A percentile compares a stretch with the other conserved stretches of the same genome.
These are phyloP conservation scores for Salvelinus alpinus DNA, from an alignment of 2,113 vertebrate species.

Conservation along the genomic window DNA sequence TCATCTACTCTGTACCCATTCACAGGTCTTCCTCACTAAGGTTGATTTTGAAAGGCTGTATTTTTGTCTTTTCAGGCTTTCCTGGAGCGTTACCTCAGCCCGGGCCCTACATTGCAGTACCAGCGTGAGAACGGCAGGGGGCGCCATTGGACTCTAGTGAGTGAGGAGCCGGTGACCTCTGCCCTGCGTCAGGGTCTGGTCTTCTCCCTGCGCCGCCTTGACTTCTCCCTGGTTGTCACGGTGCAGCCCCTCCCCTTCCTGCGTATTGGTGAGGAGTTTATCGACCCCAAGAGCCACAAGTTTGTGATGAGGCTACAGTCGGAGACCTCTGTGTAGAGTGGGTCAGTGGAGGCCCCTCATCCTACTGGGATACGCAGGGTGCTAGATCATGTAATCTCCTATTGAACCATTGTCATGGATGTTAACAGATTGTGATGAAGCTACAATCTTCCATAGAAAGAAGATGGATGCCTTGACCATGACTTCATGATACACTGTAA, in stretches of 20 bases:
- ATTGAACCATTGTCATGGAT: conserved; percentile 26
- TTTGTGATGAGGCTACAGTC: conserved; percentile 96
- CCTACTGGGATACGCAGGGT: conserved; percentile 20
- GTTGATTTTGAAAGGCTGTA: neutral
- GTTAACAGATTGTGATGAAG: conserved; percentile 44
- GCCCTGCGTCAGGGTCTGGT: conserved; percentile 87
- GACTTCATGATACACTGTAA: conserved; percentile 23
- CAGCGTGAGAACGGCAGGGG: conserved; percentile 88
- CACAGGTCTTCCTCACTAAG: no score
- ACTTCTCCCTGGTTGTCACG: conserved; percentile 92
- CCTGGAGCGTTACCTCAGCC: conserved; percentile 87
- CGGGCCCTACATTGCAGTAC: conserved; percentile 93
- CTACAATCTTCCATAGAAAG: conserved; percentile 40
- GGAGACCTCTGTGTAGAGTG: conserved; percentile 85
- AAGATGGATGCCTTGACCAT: conserved; percentile 52
- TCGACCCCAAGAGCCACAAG: conserved; percentile 97
- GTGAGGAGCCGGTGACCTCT: conserved; percentile 90
- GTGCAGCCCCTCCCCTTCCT: conserved; percentile 90
- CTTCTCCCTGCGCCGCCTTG: conserved; percentile 88
- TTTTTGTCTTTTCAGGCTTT: conserved; percentile 77
- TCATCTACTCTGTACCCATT: no score
- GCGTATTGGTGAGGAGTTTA: conserved; percentile 90
- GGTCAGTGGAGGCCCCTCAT: neutral
- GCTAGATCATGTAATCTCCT: neutral
- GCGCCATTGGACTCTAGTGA: conserved; percentile 94